Evolutionary conservation across 2,888 invertebrate genomes (phyloP).

Genomic region (Synergus umbraculus): DNA sequence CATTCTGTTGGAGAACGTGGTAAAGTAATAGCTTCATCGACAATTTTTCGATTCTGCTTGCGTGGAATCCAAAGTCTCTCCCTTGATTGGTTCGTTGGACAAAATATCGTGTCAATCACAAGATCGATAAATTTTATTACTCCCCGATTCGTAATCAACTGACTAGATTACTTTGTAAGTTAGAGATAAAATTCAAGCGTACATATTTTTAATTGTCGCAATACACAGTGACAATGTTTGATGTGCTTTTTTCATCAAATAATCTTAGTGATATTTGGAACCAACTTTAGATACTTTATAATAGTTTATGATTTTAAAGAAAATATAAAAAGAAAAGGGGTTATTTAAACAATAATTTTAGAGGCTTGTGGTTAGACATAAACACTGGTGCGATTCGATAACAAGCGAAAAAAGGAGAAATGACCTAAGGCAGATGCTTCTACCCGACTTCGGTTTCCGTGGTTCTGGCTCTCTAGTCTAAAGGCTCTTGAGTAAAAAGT

Average conservation of each 20-base stretch:
- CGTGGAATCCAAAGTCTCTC: conserved; percentile 11
- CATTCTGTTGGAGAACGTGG: background rate
- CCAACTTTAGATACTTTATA: background rate
- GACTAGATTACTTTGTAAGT: background rate
- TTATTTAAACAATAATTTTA: background rate
- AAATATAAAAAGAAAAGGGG: background rate
- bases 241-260: background rate
- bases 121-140: conserved; percentile 10
- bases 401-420: background rate
- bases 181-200: background rate
- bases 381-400: background rate
- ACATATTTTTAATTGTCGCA: background rate
- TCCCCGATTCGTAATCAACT: background rate
- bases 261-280: background rate
- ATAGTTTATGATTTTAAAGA: background rate
- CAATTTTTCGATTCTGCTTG: conserved; percentile 1
- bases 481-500: conserved; percentile 19
- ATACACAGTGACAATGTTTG: background rate
- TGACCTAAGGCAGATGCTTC: conserved; percentile 12
- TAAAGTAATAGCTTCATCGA: conserved; percentile 12
- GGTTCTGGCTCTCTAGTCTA: background rate
- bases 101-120: background rate
- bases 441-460: conserved; percentile 17
- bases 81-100: background rate
- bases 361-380: conserved; percentile 12